Evolutionary conservation across 2,113 vertebrate genomes (phyloP).

Genomic region (Crotophaga sulcirostris): DNA sequence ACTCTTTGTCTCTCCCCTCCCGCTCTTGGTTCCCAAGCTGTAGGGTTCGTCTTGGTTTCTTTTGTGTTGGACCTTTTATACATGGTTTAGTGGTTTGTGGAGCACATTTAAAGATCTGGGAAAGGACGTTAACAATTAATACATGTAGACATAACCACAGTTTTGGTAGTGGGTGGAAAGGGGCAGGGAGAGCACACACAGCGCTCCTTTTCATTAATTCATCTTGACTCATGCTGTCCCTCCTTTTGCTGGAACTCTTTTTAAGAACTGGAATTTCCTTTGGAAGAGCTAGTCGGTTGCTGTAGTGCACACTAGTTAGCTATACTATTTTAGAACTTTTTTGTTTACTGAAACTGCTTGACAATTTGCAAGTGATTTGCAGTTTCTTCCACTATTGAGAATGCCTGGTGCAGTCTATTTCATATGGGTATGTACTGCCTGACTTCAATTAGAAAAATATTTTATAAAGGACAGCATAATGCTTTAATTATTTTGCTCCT

Average conservation of each 20-base stretch:
- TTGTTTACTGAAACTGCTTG: constrained; percentile 25
- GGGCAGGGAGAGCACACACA: neutral
- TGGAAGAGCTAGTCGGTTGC: constrained; percentile 53
- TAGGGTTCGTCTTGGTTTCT: too few relatives aligned
- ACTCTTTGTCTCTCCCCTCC: too few relatives aligned
- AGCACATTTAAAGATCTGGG: neutral
- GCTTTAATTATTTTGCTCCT: constrained; percentile 16
- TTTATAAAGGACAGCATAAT: constrained; percentile 20
- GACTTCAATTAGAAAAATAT: constrained; percentile 21
- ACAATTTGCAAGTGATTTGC: constrained; percentile 24
- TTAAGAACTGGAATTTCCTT: constrained; percentile 48
- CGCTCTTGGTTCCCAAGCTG: too few relatives aligned
- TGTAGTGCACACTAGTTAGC: neutral
- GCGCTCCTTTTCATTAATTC: neutral
- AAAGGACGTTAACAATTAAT: neutral
- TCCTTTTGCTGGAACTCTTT: constrained; percentile 7
- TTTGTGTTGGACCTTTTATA: neutral
- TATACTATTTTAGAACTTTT: constrained; percentile 44
- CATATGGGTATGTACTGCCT: neutral
- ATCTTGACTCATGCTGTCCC: neutral
- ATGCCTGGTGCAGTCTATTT: constrained; percentile 42
- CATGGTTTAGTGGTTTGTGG: neutral
- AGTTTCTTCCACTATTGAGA: constrained; percentile 31
- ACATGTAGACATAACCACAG: neutral
- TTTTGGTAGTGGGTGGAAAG: neutral